A percentile compares a stretch with the other conserved stretches of the same genome.
Evolutionary conservation across 2,113 vertebrate genomes (phyloP).

Genomic region (Etia nguti): DNA sequence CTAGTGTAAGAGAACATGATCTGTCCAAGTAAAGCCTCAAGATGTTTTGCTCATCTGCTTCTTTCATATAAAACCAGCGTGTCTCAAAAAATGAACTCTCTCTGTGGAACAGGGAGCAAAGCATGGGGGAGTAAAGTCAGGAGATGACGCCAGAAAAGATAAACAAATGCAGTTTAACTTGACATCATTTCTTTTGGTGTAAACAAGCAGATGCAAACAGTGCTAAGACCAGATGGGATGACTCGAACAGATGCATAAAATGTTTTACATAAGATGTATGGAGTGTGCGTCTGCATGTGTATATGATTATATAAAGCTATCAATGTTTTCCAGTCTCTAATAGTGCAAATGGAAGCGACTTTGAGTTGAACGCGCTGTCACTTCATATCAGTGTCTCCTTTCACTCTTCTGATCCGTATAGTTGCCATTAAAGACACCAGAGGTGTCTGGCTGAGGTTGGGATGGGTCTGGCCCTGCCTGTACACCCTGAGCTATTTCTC

Average conservation of each 20-base stretch:
- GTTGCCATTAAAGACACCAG: constrained; percentile 45
- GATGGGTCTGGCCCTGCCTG: constrained; percentile 44
- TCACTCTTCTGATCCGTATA: constrained; percentile 32
- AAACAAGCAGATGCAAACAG: not conserved
- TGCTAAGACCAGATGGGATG: not conserved
- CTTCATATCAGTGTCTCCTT: constrained; percentile 47
- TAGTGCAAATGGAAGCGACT: not conserved
- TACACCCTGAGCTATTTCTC: constrained; percentile 47
- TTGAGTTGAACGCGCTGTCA: constrained; percentile 16
- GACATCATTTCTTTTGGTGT: constrained; percentile 1
- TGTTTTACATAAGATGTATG: not conserved
- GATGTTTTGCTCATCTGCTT: constrained; percentile 22
- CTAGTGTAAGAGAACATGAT: not conserved
- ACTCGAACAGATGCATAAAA: not conserved
- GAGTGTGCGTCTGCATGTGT: not conserved
- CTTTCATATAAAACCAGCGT: not conserved
- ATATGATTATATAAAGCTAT: not conserved
- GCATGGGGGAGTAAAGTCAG: not conserved
- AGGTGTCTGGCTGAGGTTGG: constrained; percentile 23
- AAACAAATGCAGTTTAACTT: constrained; percentile 27
- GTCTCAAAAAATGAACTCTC: not conserved
- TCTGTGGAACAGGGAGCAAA: constrained; percentile 1
- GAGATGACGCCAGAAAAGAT: constrained; percentile 16
- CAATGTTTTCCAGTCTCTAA: not conserved
- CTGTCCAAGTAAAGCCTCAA: not conserved